Evolutionary conservation across 1,140 invertebrate genomes (phyloP), one percentile per base, ranked within the genome.

Genomic region (Lordiphosa stackelbergi): DNA sequence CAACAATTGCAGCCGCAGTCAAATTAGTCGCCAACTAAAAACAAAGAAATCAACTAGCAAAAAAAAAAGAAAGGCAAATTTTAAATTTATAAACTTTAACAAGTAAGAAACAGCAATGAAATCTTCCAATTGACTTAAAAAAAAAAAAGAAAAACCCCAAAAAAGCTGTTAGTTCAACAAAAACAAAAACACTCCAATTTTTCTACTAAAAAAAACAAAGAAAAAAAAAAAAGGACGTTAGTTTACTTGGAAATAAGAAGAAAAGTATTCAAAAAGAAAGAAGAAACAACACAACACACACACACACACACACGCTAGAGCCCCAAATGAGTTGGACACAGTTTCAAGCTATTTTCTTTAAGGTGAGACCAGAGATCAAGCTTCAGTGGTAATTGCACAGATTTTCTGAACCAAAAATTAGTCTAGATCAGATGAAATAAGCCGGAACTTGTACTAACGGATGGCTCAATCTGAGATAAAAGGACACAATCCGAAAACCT

Each of bases 31-130:
- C 77, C 81, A 81, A 78, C 49, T 61, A 57, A 61, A 61, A 74
- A 74, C 72, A 71, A 71, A 75, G 72, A 75, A 75, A 75, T 71
- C 72, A 77, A 75, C 45, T 47, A 49, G 60, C 22, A 11, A 61
- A 60, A 66, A 59, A 59, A 41, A 81, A n/a, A n/a, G n/a, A n/a
- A 78, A 78, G 53, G 41, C 66, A 57, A 70, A 68, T 69, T 69
- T 81, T 81, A 77, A 75, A 83, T 71, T 74, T 75, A 81, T 57
- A 70, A 77, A 83, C 54, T 5, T 66, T 77, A 81, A n/a, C n/a
- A n/a, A 74, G 69, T 69, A 83, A 77, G 28, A 63, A 41, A 56
- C 75, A 77, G 77, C 68, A 83, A 83, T 72, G 72, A 83, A 83
- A 83, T 83, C 77, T 83, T 83, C 77, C 72, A 83, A 24, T 24